Percentiles rank a stretch among this genome's conserved stretches.
Evolutionary conservation across 2,113 vertebrate genomes (phyloP).

Genomic region (Zootoca vivipara): DNA sequence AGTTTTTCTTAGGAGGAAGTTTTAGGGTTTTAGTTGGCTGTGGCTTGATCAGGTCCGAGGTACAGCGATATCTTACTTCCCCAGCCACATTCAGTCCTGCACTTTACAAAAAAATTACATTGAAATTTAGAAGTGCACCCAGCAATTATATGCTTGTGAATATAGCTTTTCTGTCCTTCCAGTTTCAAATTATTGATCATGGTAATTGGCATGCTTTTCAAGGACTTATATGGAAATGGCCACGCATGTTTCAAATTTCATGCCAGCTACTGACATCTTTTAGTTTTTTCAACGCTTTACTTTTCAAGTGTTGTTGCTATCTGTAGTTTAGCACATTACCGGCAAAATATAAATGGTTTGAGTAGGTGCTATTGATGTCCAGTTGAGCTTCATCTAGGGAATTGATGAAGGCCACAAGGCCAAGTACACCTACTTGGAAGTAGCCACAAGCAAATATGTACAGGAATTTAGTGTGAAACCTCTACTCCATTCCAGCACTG

Average conservation of each 20-base stretch:
- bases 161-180: not conserved
- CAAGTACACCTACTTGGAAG: not conserved
- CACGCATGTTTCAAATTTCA: not conserved
- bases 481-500: not conserved
- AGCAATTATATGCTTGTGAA: not conserved
- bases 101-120: too few species aligned
- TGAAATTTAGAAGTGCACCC: too few species aligned
- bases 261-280: not conserved
- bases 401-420: not conserved
- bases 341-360: not conserved
- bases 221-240: not conserved
- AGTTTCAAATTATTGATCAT: not conserved
- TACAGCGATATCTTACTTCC: too few species aligned
- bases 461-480: not conserved
- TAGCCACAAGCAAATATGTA: not conserved
- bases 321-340: not conserved
- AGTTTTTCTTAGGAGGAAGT: too few species aligned
- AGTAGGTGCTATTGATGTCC: not conserved
- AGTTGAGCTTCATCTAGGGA: not conserved
- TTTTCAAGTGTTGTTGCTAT: not conserved
- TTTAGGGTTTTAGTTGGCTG: too few species aligned
- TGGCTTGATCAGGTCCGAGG: too few species aligned
- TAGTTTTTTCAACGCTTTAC: not conserved
- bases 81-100: too few species aligned
- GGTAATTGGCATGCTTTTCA: not conserved